Evolutionary conservation across 2,888 invertebrate species (phyloP), one percentile per base, ranked within the genome.

Genomic region (Pseudolycoriella hygida): DNA sequence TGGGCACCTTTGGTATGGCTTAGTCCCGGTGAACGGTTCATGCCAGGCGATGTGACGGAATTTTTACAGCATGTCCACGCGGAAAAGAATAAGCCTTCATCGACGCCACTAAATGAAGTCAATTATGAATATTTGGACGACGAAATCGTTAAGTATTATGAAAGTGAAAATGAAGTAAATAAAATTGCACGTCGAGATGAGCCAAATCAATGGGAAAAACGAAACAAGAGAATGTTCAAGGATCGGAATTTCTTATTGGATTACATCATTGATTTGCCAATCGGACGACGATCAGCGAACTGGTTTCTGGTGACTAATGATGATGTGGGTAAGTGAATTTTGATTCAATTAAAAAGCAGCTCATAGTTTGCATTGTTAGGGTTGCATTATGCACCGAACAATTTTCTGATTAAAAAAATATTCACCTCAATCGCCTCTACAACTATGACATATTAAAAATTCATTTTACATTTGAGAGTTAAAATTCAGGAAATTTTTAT

Each of bases 1-100:
- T 79, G 77, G 77, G 73, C 79, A 1, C 78, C 79, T 3, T 53
- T 77, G 41, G 70, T 79, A 18, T 77, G 76, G 75, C 61, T 79
- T 43, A 74, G 76, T 43, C 76, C 76, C 1, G 70, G 71, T 46
- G 79, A 79, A 60, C 67, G 67, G 57, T 78, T 72, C 56, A 64
- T 75, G 61, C 79, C 79, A 1, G 61, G 71, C 45, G 70, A 70
- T 45, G 76, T 76, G 2, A 70, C 73, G 41, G 70, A 73, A 50
- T 78, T 77, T 58, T 60, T 78, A 43, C 61, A 68, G 47, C 66
- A 77, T 57, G 72, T 76, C 3, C 64, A 65, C 52, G 62, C 63
- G 4, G 62, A 61, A 54, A 60, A 58, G 20, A 30, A 20, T 2
- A 41, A 44, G 38, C 18, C 15, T 14, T 11, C 39, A 39, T 17